Evolutionary conservation across 1,140 invertebrate species (phyloP).

Genomic region (Zaprionus camerounensis): DNA sequence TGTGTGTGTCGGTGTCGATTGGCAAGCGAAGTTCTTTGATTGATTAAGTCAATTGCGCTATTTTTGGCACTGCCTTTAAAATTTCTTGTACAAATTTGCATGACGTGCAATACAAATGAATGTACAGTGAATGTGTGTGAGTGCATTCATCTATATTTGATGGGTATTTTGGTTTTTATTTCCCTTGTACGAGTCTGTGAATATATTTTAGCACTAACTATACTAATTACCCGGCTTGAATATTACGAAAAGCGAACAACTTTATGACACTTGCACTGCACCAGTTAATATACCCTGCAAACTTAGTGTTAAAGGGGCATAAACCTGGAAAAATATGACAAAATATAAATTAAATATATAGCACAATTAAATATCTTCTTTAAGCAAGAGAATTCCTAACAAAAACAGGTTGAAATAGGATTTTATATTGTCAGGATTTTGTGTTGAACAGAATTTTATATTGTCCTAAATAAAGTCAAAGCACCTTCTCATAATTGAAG

Average conservation of each 20-base stretch:
- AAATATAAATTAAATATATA: too few species aligned
- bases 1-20: not conserved
- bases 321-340: too few species aligned
- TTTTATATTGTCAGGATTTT: too few species aligned
- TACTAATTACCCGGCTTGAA: conserved; percentile 17
- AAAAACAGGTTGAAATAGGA: too few species aligned
- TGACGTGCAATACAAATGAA: not conserved
- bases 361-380: too few species aligned
- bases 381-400: too few species aligned
- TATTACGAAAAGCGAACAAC: not conserved
- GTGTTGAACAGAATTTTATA: too few species aligned
- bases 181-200: not conserved
- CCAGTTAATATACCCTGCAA: conserved; percentile 13
- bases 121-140: not conserved
- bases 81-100: conserved; percentile 14
- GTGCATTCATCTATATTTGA: not conserved
- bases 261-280: conserved; percentile 15
- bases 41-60: conserved; percentile 36
- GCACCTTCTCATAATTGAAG: too few species aligned
- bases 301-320: not conserved
- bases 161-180: not conserved
- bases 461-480: too few species aligned
- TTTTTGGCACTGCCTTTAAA: conserved; percentile 35
- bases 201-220: conserved; percentile 8
- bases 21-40: conserved; percentile 37